These are phyloP conservation scores for Sebastes trivittatus DNA, from an alignment of 2,797 vertebrate genomes.

Conservation along the genomic window DNA sequence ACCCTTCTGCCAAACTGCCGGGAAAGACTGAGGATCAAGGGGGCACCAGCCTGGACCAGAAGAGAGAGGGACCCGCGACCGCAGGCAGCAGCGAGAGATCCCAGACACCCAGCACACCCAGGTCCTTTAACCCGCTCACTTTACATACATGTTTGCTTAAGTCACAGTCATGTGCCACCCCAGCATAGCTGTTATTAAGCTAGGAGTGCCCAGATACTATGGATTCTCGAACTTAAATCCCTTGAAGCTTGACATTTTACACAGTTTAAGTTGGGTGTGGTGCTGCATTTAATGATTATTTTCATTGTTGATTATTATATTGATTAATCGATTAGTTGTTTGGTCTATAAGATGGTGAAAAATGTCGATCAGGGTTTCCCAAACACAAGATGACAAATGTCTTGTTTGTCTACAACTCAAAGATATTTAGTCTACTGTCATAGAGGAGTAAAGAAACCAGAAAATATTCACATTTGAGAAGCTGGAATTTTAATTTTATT, in stretches of 20 bases:
- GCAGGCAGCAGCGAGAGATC: conserved; percentile 82
- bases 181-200: not conserved
- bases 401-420: too few species aligned
- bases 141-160: not conserved
- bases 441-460: too few species aligned
- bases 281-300: too few species aligned
- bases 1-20: conserved; percentile 82
- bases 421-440: too few species aligned
- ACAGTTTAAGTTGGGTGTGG: not conserved
- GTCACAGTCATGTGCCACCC: not conserved
- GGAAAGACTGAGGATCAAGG: conserved; percentile 82
- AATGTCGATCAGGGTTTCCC: too few species aligned
- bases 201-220: too few species aligned
- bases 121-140: conserved; percentile 70
- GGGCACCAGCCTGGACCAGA: conserved; percentile 70
- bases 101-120: conserved; percentile 86
- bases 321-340: too few species aligned
- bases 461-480: too few species aligned
- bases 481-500: too few species aligned
- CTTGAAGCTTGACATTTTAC: not conserved
- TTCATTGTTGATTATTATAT: too few species aligned
- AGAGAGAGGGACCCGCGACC: conserved; percentile 73
- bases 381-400: too few species aligned
- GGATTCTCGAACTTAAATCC: not conserved
- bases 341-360: too few species aligned